Conservation (phyloP, 2,888 invertebrate species). For the Noctua janthina region DNA sequence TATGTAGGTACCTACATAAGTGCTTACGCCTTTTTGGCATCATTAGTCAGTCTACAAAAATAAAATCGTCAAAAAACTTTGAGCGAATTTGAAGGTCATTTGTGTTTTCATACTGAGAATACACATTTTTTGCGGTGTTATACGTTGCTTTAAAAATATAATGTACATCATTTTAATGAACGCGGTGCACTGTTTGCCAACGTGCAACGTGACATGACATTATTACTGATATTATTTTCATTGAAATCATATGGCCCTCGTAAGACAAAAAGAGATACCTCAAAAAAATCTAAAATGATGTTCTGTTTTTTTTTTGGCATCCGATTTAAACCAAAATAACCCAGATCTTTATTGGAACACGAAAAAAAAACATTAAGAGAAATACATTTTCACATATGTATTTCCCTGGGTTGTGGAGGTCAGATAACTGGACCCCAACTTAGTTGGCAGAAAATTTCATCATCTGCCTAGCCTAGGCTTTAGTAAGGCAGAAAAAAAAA, state of each 20-base stretch:
- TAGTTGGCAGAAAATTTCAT: neutral
- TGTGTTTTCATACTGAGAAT: neutral
- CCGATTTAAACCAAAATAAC: neutral
- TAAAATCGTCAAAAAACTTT: slow-evolving; percentile 7
- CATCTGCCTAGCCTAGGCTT: neutral
- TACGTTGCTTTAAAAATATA: neutral
- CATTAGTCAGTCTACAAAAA: neutral
- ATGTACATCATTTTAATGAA: neutral
- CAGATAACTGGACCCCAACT: neutral
- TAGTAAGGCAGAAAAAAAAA: too few species aligned
- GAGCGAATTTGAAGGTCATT: slow-evolving; percentile 17
- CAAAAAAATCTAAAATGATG: neutral
- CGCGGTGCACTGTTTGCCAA: neutral
- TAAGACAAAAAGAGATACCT: neutral
- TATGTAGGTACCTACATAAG: neutral
- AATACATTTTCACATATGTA: neutral
- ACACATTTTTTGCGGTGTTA: neutral
- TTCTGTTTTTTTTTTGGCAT: neutral
- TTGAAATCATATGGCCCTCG: neutral
- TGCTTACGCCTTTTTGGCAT: slow-evolving; percentile 13
- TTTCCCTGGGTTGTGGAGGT: too few species aligned
- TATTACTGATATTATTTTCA: neutral
- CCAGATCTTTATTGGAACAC: neutral
- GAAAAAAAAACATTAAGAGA: neutral
- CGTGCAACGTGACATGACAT: neutral